Evolutionary conservation across 37 sponge, comb jelly and placozoan species (phyloP), one percentile per base, ranked within the genome.

Genomic region (Ianthella basta): DNA sequence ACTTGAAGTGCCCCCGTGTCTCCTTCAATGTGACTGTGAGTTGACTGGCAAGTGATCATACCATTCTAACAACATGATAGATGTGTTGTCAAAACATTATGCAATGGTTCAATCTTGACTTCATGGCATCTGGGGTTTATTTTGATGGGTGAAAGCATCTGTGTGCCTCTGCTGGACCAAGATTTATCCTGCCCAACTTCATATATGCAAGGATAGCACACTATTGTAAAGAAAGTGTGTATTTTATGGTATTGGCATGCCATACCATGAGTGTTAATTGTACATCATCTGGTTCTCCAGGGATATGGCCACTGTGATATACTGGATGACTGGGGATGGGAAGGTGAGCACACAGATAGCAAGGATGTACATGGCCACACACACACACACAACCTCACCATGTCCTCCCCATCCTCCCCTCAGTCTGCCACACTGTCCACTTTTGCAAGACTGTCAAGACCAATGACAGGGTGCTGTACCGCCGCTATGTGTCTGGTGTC

Each of bases 221-320:
- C n/a, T n/a, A n/a, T n/a, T n/a, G n/a, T n/a, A n/a, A n/a, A n/a
- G n/a, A n/a, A n/a, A n/a, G n/a, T n/a, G n/a, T n/a, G n/a, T n/a
- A n/a, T n/a, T n/a, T n/a, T n/a, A n/a, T n/a, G n/a, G n/a, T n/a
- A n/a, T n/a, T n/a, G n/a, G n/a, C n/a, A n/a, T n/a, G n/a, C n/a
- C 34, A 30, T n/a, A 35, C 18, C 18, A n/a, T 69, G 70, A 6
- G 25, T 35, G 53, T 40, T 40, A 4, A 27, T 37, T 21, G 21
- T 8, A 78, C 53, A 16, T 1, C 4, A 12, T 74, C 14, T 41
- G 25, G 44, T 59, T 66, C 8, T 56, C n/a, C 33, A 88, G 89
- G 85, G 69, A 16, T 89, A 72, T 84, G 89, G 89, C 29, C 89
- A 89, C 50, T 89, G 89, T 84, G 89, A 84, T 56, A 89, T 89